Base-by-base conservation (phyloP, 2,113 vertebrate species). In the Grantiella picta region DNA sequence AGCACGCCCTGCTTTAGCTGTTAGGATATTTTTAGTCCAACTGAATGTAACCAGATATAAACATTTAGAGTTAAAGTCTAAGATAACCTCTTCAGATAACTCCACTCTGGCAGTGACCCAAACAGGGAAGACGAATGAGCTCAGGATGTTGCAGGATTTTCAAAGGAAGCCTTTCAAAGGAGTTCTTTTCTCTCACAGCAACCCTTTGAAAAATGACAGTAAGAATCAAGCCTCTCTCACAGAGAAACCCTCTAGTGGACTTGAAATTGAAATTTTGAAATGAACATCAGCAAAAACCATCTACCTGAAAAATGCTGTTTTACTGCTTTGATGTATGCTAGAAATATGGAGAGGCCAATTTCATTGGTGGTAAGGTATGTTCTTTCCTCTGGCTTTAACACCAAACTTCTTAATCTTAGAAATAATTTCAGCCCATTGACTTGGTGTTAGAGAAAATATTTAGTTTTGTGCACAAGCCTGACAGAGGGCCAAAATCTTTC, bases 201-300 rank as follows among this genome's bases (percentile, higher is more conserved):
- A 6, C 17, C 12, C 45, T 83, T 69, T 92, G 86, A 93, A 65
- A 95, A 82, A 80, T 47, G 47, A 50, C 3, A 1, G 36, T n/a
- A 53, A 65, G 83, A 79, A 82, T 84, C 65, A 87, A 82, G 57
- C 53, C 53, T 75, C 50, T 65, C 21, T 89, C 27, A 31, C 1
- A 79, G 20, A 56, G 33, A 73, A 94, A 72, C 15, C 24, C 14
- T 82, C 20, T 40, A 66, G 56, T 71, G 63, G 15, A n/a, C 60
- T 88, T 85, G 53, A 86, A 93, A 95, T 60, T 77, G 86, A 82
- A 92, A 82, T 77, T 84, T 70, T 20, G 7, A 83, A 94, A 83
- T 47, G 14, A 64, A 57, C 23, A 49, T 81, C 77, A 95, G 50
- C 82, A 85, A 71, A 78, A 96, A 13, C 11, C 44, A 64, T 82